Conservation (phyloP, 2,888 invertebrate species). For the Chrysolina haemoptera region DNA sequence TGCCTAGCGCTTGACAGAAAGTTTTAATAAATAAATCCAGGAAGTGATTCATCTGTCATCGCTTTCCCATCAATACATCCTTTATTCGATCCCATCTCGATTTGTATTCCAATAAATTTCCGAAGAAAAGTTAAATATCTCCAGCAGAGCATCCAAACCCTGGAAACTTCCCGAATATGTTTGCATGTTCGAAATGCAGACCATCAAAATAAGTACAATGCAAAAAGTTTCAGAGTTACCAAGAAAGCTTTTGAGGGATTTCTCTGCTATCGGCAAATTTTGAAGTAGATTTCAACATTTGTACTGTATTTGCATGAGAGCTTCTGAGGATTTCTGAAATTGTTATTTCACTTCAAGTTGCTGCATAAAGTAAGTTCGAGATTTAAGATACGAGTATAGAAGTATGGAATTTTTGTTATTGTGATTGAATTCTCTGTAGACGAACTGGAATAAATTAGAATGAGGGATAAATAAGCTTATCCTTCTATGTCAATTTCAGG, state of each 20-base stretch:
- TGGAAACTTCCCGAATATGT: neutral
- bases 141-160: neutral
- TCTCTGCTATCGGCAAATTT: neutral
- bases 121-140: neutral
- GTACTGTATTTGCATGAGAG: neutral
- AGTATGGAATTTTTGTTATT: too few species aligned
- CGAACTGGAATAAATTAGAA: too few species aligned
- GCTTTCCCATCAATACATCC: neutral
- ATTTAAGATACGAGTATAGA: neutral
- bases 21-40: neutral
- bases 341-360: too few species aligned
- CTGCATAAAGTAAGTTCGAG: neutral
- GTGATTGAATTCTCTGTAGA: too few species aligned
- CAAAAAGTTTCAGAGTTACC: neutral
- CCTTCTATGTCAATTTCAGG: too few species aligned
- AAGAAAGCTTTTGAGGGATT: neutral
- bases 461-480: too few species aligned
- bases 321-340: neutral
- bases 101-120: neutral
- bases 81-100: neutral
- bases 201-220: conserved; percentile 7
- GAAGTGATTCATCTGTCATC: neutral
- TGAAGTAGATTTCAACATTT: neutral
- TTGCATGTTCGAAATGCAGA: neutral
- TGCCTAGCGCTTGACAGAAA: neutral